Percentiles rank a stretch among this genome's conserved stretches.
These are phyloP conservation scores for Helicoverpa zea DNA, from an alignment of 1,140 invertebrate genomes.

Conservation along the genomic window DNA sequence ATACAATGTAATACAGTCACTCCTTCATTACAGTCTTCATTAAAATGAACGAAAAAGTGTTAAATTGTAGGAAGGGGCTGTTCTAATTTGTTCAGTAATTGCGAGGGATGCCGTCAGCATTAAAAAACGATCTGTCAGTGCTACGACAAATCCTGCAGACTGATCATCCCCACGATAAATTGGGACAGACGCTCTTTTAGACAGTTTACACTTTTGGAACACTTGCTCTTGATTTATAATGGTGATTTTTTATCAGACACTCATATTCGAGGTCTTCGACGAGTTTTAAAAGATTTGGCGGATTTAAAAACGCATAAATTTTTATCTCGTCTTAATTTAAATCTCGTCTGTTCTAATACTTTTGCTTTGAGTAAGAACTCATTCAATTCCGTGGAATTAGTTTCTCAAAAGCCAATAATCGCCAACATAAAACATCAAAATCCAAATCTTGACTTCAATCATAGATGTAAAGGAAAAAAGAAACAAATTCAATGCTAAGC, in stretches of 20 bases:
- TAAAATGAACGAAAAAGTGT: conserved; percentile 48
- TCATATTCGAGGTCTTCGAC: background rate
- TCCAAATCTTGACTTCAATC: conserved; percentile 29
- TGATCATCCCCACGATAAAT: conserved; percentile 43
- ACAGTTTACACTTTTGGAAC: conserved; percentile 13
- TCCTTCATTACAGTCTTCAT: conserved; percentile 35
- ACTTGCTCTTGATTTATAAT: conserved; percentile 17
- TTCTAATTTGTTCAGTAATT: conserved; percentile 48
- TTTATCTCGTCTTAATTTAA: no score
- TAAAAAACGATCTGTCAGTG: conserved; percentile 45
- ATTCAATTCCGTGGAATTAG: background rate
- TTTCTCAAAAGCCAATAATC: conserved; percentile 22
- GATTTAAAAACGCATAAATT: no score
- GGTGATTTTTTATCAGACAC: background rate
- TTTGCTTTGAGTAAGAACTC: no score
- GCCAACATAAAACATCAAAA: conserved; percentile 1
- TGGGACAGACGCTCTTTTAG: conserved; percentile 8
- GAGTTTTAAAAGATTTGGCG: background rate
- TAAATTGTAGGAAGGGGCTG: conserved; percentile 30
- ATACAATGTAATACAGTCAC: background rate
- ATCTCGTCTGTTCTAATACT: no score
- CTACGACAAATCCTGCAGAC: conserved; percentile 42
- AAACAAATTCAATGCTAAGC: conserved; percentile 38
- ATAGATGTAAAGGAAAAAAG: conserved; percentile 26
- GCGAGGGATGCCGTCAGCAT: conserved; percentile 43